Conservation (phyloP, 2,113 vertebrate genomes). For the Onychorhynchus coronatus region DNA sequence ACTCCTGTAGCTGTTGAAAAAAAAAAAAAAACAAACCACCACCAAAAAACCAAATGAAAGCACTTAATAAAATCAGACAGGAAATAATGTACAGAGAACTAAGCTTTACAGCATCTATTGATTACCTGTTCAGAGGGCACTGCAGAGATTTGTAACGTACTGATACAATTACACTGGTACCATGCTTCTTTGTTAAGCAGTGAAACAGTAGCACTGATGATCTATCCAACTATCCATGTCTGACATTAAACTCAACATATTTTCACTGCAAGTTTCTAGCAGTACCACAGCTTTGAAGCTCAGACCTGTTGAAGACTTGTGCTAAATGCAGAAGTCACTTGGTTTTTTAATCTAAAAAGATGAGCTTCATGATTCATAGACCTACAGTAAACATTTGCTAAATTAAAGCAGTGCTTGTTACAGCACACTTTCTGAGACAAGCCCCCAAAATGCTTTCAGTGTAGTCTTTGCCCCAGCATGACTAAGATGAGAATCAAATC, state of each 20-base stretch:
- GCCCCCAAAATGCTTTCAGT: not conserved
- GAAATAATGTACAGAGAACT: not conserved
- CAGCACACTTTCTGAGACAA: not conserved
- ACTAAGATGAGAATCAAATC: not conserved
- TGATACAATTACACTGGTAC: not conserved
- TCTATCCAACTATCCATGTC: not conserved
- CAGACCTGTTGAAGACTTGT: not conserved
- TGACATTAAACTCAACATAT: not conserved
- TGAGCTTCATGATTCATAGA: not conserved
- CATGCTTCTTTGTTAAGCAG: not conserved
- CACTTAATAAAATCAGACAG: not conserved
- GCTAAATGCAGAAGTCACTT: not conserved
- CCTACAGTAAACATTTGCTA: not conserved
- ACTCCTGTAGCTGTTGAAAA: slow-evolving; percentile 81
- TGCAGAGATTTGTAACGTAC: not conserved
- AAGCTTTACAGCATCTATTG: not conserved
- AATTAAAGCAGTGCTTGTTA: not conserved
- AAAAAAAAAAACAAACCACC: not conserved
- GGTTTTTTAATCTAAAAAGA: not conserved
- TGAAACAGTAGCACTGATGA: not conserved
- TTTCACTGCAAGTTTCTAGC: not conserved
- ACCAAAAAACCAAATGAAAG: not conserved
- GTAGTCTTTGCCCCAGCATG: not conserved
- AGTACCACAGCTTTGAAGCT: not conserved
- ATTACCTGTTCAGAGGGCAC: not conserved